These are phyloP conservation scores for Pristionchus arcanus DNA, from an alignment of 2,888 invertebrate species.

Conservation along the genomic window DNA sequence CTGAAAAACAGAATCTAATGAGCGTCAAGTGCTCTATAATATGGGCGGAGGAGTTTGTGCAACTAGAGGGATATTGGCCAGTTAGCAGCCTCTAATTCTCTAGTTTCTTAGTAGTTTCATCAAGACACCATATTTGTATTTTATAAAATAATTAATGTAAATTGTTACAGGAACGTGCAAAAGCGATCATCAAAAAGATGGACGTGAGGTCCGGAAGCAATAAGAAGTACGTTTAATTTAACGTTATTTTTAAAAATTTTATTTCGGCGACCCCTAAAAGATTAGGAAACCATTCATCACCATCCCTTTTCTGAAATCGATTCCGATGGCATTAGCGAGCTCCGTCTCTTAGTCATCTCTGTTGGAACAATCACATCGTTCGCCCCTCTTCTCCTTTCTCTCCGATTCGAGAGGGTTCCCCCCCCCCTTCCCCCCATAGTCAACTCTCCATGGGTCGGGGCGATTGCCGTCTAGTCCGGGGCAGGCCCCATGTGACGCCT, in stretches of 20 bases:
- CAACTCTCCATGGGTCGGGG: background rate
- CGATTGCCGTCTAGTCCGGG: background rate
- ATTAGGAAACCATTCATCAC: background rate
- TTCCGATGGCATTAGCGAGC: conserved; percentile 31
- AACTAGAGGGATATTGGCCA: background rate
- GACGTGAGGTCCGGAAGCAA: conserved; percentile 54
- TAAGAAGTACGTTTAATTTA: conserved; percentile 3
- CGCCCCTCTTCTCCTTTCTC: conserved; percentile 1
- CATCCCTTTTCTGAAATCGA: conserved; percentile 21
- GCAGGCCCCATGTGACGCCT: background rate
- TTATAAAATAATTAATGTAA: background rate
- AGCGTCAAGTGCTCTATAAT: background rate
- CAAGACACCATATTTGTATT: too few relatives aligned
- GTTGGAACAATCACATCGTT: conserved; percentile 34
- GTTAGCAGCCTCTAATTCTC: background rate
- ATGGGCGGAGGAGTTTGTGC: background rate
- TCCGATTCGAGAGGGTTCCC: background rate
- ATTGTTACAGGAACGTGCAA: conserved; percentile 36
- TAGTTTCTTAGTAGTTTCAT: background rate
- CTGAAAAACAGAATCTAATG: background rate
- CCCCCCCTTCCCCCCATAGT: background rate
- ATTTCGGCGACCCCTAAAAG: too few relatives aligned
- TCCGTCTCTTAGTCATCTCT: conserved; percentile 13
- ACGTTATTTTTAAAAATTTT: background rate
- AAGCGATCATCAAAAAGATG: conserved; percentile 55